Evolutionary conservation across 2,113 vertebrate species (phyloP), one percentile per base, ranked within the genome.

Genomic region (Tapirus terrestris): DNA sequence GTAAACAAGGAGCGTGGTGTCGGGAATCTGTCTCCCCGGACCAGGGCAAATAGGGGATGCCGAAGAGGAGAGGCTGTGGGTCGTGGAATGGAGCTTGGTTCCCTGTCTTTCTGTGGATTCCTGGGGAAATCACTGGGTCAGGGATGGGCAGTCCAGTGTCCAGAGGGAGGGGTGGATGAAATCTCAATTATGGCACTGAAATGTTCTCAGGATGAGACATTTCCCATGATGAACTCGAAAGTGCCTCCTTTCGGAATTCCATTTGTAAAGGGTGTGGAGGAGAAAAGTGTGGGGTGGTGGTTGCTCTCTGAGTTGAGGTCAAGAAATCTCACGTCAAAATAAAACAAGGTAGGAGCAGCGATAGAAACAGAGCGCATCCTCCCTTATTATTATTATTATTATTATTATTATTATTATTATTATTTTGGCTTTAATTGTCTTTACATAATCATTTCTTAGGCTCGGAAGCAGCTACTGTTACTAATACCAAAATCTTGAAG

Each of bases 401-500:
- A 39, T 39, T 39, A 39, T 39, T 39, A 39, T 39, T 95, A 39
- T 39, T 39, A 39, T 39, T 39, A 39, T 39, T 39, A 39, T 39
- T 39, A 39, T 39, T 95, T 60, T 67, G n/a, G n/a, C 88, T 75
- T 63, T 95, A 79, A 72, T 89, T 93, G 86, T 97, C 94, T 98
- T 97, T 97, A 97, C 89, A 88, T 97, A 98, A 97, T 56, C 87
- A 43, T 70, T 87, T 58, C 86, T 92, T 81, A 72, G 89, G 51
- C 61, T 65, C 65, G 2, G 91, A 65, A 89, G 70, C 90, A 61
- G 36, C 88, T 89, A 68, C 72, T 85, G 81, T 73, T 72, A 39
- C 14, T 87, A 45, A 14, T 53, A 53, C 67, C 60, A 61, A 80
- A 94, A 91, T 91, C 73, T 72, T n/a, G 61, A 89, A 80, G 80